Evolutionary conservation across 2,888 invertebrate genomes (phyloP).

Genomic region (Dyspetes luteomarginatus): DNA sequence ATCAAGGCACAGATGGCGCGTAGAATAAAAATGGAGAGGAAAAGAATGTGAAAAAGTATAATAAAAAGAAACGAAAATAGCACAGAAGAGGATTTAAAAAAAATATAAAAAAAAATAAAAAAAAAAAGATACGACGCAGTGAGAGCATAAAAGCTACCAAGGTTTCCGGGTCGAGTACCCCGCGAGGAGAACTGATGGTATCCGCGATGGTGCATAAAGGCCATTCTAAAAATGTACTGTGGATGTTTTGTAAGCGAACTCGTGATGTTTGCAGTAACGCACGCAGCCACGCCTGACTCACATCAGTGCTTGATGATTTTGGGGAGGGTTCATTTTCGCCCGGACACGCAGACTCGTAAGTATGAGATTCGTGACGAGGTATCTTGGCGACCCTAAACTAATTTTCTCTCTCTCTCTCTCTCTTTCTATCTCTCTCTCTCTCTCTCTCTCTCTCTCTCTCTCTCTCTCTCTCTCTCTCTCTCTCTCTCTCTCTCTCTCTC

Average conservation of each 20-base stretch:
- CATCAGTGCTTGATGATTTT: no score
- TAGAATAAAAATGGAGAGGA: no score
- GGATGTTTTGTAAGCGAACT: slow-evolving; percentile 68
- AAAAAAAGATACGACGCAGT: no score
- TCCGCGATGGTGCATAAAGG: slow-evolving; percentile 30
- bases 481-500: not conserved
- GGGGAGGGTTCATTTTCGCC: no score
- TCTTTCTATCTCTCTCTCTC: not conserved
- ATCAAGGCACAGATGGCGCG: no score
- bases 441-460: not conserved
- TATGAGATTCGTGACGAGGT: not conserved
- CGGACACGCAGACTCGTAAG: not conserved
- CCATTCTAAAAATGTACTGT: slow-evolving; percentile 69
- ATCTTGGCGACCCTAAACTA: not conserved
- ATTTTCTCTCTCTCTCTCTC: not conserved
- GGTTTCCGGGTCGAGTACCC: slow-evolving; percentile 71
- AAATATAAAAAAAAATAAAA: no score
- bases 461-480: not conserved
- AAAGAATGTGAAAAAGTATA: not conserved
- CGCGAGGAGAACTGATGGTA: slow-evolving; percentile 7
- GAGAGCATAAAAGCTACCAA: slow-evolving; percentile 63
- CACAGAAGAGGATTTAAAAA: not conserved
- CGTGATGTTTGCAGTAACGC: not conserved
- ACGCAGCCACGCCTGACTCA: not conserved
- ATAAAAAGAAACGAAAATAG: not conserved